A percentile compares a stretch with the other conserved stretches of the same genome.
phyloP scores from a whole-genome alignment of 2,113 vertebrate genomes.

The Aphyosemion australe region DNA sequence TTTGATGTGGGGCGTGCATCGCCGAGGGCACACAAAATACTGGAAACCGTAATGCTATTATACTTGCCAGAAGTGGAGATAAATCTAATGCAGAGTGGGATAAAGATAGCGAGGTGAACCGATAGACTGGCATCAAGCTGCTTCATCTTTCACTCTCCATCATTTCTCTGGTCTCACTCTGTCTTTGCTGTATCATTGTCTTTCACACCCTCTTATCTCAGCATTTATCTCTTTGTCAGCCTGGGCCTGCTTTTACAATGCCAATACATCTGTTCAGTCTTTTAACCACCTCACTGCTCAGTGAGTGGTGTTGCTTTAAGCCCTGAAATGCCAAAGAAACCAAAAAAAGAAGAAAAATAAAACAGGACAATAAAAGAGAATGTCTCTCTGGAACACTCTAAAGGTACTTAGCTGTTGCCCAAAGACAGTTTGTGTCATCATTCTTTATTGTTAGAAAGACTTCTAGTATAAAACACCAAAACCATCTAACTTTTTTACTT shows the following conservation, averaged over 20 bases:
- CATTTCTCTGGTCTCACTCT: constrained; percentile 38
- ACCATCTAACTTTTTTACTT: constrained; percentile 24
- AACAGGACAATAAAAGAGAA: constrained; percentile 62
- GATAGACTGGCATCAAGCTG: constrained; percentile 35
- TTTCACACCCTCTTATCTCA: constrained; percentile 44
- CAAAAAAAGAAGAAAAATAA: constrained; percentile 13
- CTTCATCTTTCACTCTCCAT: constrained; percentile 42
- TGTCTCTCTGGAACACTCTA: constrained; percentile 48
- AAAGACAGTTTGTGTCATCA: constrained; percentile 55
- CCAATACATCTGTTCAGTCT: constrained; percentile 43
- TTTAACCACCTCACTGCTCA: constrained; percentile 25
- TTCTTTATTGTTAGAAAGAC: constrained; percentile 54
- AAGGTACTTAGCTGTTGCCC: constrained; percentile 54
- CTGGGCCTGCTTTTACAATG: constrained; percentile 36
- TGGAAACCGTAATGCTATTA: constrained; percentile 29
- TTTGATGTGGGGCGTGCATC: constrained; percentile 20
- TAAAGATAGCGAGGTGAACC: constrained; percentile 60
- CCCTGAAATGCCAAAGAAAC: constrained; percentile 43
- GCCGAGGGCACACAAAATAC: constrained; percentile 15
- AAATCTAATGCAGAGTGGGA: constrained; percentile 47
- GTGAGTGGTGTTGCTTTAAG: constrained; percentile 57
- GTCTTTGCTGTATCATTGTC: constrained; percentile 57
- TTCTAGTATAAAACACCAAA: constrained; percentile 40
- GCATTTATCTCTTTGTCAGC: constrained; percentile 67
- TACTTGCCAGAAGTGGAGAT: constrained; percentile 42